A percentile compares a stretch with the other conserved stretches of the same genome.
These are phyloP conservation scores for Cyclopterus lumpus DNA, from an alignment of 2,797 vertebrate species.

Conservation along the genomic window DNA sequence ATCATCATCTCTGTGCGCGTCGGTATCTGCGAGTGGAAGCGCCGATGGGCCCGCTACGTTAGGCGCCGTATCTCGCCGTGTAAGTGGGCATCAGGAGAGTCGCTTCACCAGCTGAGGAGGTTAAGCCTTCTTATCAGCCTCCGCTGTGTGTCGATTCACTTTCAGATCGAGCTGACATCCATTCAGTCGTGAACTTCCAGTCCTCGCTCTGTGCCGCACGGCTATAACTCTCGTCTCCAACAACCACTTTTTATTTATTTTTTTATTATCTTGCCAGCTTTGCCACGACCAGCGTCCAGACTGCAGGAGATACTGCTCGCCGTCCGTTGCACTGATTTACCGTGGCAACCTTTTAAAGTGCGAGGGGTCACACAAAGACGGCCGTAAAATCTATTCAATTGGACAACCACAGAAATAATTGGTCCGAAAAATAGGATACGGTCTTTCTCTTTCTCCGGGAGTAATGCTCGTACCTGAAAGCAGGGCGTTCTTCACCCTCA, in stretches of 20 bases:
- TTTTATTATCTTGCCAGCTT: conserved; percentile 57
- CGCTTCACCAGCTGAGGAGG: conserved; percentile 18
- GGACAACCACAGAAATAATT: conserved; percentile 4
- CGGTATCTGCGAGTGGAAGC: conserved; percentile 15
- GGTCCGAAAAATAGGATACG: background rate
- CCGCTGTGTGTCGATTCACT: conserved; percentile 46
- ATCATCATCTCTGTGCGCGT: conserved; percentile 37
- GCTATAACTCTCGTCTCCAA: conserved; percentile 28
- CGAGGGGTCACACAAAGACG: conserved; percentile 29
- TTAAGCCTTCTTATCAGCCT: conserved; percentile 61
- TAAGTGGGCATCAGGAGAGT: conserved; percentile 49
- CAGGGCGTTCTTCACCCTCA: no score
- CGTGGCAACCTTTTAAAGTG: conserved; percentile 42
- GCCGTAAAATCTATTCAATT: conserved; percentile 5
- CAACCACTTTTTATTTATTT: conserved; percentile 17
- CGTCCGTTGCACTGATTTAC: conserved; percentile 38
- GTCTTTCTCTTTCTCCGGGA: background rate
- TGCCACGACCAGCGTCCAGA: conserved; percentile 26
- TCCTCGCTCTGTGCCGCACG: conserved; percentile 6
- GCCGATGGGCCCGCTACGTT: background rate
- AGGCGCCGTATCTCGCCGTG: conserved; percentile 18
- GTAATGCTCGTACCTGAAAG: background rate
- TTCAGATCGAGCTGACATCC: conserved; percentile 59
- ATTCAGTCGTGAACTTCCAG: conserved; percentile 48
- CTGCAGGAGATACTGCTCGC: conserved; percentile 32